Conservation (phyloP, 1,140 invertebrate genomes). For the Drosophila aff. region DNA sequence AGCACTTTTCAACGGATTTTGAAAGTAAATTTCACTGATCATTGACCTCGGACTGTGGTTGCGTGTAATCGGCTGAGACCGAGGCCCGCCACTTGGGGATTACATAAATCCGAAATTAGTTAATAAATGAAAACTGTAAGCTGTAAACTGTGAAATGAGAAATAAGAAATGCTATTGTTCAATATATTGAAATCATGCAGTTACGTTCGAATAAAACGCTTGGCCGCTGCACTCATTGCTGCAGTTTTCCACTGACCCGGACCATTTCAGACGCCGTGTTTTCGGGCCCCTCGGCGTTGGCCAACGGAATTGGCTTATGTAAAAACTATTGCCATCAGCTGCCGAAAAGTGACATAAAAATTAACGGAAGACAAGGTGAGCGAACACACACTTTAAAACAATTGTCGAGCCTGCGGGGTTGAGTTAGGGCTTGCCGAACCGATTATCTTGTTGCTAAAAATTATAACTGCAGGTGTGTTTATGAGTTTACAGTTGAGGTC, state of each 20-base stretch:
- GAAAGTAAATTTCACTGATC: constrained; percentile 83
- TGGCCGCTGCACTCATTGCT: constrained; percentile 47
- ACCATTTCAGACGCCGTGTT: constrained; percentile 1
- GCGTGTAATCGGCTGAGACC: constrained; percentile 68
- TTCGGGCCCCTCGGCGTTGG: constrained; percentile 5
- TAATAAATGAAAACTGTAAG: constrained; percentile 82
- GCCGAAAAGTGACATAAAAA: constrained; percentile 35
- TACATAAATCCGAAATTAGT: constrained; percentile 82
- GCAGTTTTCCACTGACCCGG: constrained; percentile 57
- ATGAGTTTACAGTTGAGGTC: constrained; percentile 16
- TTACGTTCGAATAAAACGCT: constrained; percentile 65
- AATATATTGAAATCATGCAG: constrained; percentile 65
- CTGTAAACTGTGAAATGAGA: constrained; percentile 72
- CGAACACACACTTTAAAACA: constrained; percentile 15
- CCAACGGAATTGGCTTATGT: constrained; percentile 47
- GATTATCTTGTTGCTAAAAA: constrained; percentile 41
- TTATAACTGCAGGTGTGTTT: background rate
- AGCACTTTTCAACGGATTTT: constrained; percentile 75
- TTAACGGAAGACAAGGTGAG: constrained; percentile 46
- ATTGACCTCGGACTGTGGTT: constrained; percentile 80
- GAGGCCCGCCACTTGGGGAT: constrained; percentile 64
- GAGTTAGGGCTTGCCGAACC: background rate
- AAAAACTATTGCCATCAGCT: constrained; percentile 27
- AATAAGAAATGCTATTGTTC: constrained; percentile 60
- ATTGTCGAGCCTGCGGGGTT: constrained; percentile 5